Evolutionary conservation across 2,113 vertebrate genomes (phyloP).

Genomic region (Psilopsiagon aymara): DNA sequence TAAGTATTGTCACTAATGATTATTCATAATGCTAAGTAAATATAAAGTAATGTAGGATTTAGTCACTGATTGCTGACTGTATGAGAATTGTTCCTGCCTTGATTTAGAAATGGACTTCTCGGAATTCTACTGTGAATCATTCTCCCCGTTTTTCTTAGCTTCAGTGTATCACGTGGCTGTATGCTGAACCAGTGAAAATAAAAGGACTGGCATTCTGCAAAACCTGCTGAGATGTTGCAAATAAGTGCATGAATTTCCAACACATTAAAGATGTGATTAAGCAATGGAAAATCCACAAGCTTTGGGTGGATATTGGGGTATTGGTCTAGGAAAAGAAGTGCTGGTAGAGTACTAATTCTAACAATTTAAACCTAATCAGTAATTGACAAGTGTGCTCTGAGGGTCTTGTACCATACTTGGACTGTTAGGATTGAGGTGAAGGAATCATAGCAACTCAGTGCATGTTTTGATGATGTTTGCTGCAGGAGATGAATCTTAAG

Average conservation of each 20-base stretch:
- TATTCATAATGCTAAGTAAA: not conserved
- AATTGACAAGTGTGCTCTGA: fast-evolving
- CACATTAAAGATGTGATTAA: not conserved
- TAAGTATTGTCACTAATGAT: not conserved
- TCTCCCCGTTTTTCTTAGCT: not conserved
- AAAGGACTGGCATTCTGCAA: conserved; percentile 21
- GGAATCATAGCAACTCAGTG: not conserved
- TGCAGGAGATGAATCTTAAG: not conserved
- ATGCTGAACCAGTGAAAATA: conserved; percentile 7
- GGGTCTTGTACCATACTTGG: not conserved
- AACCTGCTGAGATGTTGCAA: not conserved
- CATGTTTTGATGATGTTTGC: not conserved
- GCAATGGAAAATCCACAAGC: not conserved
- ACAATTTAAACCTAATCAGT: not conserved
- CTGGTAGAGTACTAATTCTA: not conserved
- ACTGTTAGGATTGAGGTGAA: not conserved
- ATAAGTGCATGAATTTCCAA: not conserved
- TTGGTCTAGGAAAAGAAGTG: not conserved
- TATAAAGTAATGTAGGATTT: conserved; percentile 3
- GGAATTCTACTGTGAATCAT: conserved; percentile 17
- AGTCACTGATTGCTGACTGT: not conserved
- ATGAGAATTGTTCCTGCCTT: not conserved
- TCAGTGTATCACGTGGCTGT: not conserved
- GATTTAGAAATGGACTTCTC: conserved; percentile 16
- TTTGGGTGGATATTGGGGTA: not conserved